Percentiles rank a stretch among this genome's conserved stretches.
Conservation (phyloP, 2,888 invertebrate species). For the Lasioglossum vierecki region DNA sequence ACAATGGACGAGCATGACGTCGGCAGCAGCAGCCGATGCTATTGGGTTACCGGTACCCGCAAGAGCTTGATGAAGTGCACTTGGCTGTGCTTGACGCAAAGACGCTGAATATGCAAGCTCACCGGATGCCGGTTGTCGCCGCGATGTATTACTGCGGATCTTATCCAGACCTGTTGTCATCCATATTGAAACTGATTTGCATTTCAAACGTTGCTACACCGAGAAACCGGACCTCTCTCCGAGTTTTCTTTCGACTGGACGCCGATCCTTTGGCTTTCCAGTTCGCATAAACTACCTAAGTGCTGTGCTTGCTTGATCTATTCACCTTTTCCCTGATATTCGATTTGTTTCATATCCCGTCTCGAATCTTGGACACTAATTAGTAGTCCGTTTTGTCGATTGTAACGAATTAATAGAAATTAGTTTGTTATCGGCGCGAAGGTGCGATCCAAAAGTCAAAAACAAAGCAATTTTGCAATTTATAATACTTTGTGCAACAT, state of each 20-base stretch:
- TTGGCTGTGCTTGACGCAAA: conserved; percentile 77
- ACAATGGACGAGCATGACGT: conserved; percentile 59
- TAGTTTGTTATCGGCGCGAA: too few relatives aligned
- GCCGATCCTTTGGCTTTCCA: background rate
- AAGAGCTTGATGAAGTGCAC: conserved; percentile 78
- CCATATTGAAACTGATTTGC: conserved; percentile 78
- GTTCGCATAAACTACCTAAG: conserved; percentile 26
- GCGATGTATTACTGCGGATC: conserved; percentile 83
- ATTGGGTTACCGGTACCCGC: conserved; percentile 58
- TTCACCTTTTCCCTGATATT: background rate
- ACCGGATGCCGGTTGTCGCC: conserved; percentile 81
- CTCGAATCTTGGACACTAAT: background rate
- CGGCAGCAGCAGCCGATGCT: conserved; percentile 51
- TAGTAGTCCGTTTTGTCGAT: too few relatives aligned
- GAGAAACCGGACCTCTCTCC: background rate
- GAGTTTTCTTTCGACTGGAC: background rate
- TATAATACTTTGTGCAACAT: too few relatives aligned
- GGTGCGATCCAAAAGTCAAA: too few relatives aligned
- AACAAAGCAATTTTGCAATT: too few relatives aligned
- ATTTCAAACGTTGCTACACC: conserved; percentile 70
- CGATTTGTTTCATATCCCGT: background rate
- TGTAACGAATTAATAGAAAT: too few relatives aligned
- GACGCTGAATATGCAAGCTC: conserved; percentile 82
- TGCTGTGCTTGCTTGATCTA: background rate
- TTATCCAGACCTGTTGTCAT: conserved; percentile 78